Evolutionary conservation across 2,888 invertebrate species (phyloP).

Genomic region (Eucera pruinosa): DNA sequence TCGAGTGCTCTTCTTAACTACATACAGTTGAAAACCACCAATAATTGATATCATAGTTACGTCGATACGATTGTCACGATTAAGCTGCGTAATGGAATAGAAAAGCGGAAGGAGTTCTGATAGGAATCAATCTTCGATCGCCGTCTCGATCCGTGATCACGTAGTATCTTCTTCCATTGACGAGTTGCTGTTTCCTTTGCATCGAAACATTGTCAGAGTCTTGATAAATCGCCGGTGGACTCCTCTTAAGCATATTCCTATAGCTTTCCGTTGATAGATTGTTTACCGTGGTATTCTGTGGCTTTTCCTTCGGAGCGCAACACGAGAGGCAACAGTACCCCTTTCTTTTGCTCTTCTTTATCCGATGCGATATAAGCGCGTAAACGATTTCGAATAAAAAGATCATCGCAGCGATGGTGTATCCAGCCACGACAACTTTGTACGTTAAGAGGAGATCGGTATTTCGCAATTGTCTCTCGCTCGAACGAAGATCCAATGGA

Average conservation of each 20-base stretch:
- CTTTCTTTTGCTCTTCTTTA: conserved; percentile 41
- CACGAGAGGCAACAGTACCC: neutral
- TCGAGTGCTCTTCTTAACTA: no score
- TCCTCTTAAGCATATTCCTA: conserved; percentile 48
- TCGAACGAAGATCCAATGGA: conserved; percentile 92
- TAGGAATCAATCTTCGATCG: conserved; percentile 89
- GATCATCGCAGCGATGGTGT: conserved; percentile 87
- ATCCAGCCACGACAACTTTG: conserved; percentile 89
- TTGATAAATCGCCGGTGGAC: conserved; percentile 53
- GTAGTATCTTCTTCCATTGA: conserved; percentile 92
- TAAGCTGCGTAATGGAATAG: conserved; percentile 87
- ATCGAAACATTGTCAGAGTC: neutral
- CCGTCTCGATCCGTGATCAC: conserved; percentile 87
- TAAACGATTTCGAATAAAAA: conserved; percentile 88
- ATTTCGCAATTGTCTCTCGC: conserved; percentile 91
- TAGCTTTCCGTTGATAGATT: neutral
- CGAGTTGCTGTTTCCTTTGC: conserved; percentile 72
- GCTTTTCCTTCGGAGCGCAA: neutral
- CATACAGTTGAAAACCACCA: no score
- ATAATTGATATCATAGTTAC: no score
- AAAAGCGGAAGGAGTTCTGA: conserved; percentile 91
- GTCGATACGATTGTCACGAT: neutral
- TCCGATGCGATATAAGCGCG: conserved; percentile 33
- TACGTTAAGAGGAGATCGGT: conserved; percentile 93
- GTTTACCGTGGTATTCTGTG: neutral